Evolutionary conservation across 2,113 vertebrate species (phyloP).

Genomic region (Accipiter virgatus): DNA sequence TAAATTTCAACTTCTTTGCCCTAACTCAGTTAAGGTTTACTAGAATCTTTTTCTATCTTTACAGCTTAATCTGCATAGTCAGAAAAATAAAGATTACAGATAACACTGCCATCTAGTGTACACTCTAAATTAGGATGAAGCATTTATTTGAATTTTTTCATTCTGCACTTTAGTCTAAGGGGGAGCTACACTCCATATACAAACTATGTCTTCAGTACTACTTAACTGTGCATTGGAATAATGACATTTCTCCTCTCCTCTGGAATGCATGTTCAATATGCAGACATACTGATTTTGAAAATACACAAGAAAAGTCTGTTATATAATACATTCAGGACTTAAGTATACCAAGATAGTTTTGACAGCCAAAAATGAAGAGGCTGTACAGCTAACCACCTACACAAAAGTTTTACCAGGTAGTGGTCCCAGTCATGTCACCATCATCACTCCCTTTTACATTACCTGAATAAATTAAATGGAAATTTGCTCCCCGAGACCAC

Average conservation of each 20-base stretch:
- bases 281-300: not conserved
- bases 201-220: not conserved
- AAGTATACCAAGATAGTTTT: not conserved
- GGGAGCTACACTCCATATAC: not conserved
- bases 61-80: not conserved
- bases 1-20: not conserved
- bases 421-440: not conserved
- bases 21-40: not conserved
- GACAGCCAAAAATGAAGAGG: not conserved
- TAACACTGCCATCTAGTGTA: conserved; percentile 71
- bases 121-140: not conserved
- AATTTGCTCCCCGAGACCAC: not conserved
- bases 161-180: not conserved
- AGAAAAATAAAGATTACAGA: not conserved
- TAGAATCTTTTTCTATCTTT: not conserved
- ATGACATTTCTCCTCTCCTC: not conserved
- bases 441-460: not conserved
- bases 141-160: not conserved
- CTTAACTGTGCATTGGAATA: not conserved
- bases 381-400: not conserved
- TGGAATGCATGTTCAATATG: not conserved
- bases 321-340: not conserved
- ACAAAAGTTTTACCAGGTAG: not conserved
- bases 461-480: not conserved
- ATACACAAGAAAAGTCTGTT: not conserved